Percentiles rank a stretch among this genome's conserved stretches.
These are phyloP conservation scores for Drosophila subobscura DNA, from an alignment of 1,140 invertebrate species.

Conservation along the genomic window DNA sequence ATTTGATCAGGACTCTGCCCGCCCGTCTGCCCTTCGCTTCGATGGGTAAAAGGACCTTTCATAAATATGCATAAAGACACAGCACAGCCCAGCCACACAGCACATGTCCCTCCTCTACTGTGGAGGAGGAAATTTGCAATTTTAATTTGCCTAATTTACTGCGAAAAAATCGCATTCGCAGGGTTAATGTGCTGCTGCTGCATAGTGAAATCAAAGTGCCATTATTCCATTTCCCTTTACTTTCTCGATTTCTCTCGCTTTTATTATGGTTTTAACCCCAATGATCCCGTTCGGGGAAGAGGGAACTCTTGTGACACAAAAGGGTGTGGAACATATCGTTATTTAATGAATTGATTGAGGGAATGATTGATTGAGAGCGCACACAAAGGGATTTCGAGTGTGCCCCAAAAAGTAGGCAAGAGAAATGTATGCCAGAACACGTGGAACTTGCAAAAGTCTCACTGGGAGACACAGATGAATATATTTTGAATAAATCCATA, in stretches of 20 bases:
- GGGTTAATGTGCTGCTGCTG: conserved; percentile 3
- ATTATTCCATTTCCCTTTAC: neutral
- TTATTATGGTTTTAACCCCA: no score
- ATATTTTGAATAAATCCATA: no score
- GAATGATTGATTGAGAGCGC: conserved; percentile 30
- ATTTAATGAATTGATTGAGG: conserved; percentile 39
- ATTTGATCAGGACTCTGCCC: conserved; percentile 11
- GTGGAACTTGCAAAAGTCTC: neutral
- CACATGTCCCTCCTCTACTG: neutral
- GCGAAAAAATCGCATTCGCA: conserved; percentile 17
- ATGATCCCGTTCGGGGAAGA: no score
- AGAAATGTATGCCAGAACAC: neutral
- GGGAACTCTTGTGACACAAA: neutral
- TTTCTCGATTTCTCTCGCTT: neutral
- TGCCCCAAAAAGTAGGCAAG: conserved; percentile 4
- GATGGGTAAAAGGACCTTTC: conserved; percentile 8
- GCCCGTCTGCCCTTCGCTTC: neutral
- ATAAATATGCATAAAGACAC: conserved; percentile 37
- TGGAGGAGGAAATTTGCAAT: conserved; percentile 23
- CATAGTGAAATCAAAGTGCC: neutral
- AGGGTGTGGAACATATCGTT: neutral
- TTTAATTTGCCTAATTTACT: conserved; percentile 55
- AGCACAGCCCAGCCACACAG: neutral
- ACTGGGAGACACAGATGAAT: no score
- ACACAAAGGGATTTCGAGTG: neutral